phyloP scores from a whole-genome alignment of 2,113 vertebrate species.

The Odocoileus virginianus region DNA sequence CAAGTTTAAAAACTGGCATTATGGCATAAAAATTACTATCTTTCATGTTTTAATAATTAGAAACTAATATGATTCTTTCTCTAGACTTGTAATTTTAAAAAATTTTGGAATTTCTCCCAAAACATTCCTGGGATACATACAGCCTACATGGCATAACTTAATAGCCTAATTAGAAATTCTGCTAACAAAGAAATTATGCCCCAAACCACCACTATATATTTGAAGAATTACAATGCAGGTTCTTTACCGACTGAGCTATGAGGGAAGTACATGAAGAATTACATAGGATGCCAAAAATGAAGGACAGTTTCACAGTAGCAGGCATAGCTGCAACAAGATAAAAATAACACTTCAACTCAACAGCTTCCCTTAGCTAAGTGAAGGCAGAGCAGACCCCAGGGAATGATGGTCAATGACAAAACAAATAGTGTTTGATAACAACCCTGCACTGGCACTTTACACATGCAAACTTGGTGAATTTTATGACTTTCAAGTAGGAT shows the following conservation, averaged over 20 bases:
- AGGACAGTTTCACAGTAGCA: neutral
- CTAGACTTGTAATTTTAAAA: neutral
- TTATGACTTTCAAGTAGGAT: neutral
- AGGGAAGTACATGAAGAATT: neutral
- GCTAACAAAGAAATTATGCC: neutral
- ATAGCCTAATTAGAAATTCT: slow-evolving; percentile 18
- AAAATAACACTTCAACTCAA: neutral
- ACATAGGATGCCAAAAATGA: neutral
- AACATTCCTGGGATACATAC: neutral
- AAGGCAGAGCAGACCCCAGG: neutral
- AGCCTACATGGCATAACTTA: neutral
- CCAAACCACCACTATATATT: neutral
- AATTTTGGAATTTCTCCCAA: neutral
- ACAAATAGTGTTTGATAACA: neutral
- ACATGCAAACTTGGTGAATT: neutral
- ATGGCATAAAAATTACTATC: neutral
- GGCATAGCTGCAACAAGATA: neutral
- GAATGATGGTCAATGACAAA: neutral
- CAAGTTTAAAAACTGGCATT: neutral
- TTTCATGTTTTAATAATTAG: slow-evolving; percentile 15
- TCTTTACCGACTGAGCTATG: neutral
- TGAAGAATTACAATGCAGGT: neutral
- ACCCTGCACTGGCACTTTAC: neutral
- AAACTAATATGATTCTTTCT: neutral
- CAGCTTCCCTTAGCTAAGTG: neutral